Base-by-base conservation (phyloP, 2,888 invertebrate species). In the Marasmarcha lunaedactyla region DNA sequence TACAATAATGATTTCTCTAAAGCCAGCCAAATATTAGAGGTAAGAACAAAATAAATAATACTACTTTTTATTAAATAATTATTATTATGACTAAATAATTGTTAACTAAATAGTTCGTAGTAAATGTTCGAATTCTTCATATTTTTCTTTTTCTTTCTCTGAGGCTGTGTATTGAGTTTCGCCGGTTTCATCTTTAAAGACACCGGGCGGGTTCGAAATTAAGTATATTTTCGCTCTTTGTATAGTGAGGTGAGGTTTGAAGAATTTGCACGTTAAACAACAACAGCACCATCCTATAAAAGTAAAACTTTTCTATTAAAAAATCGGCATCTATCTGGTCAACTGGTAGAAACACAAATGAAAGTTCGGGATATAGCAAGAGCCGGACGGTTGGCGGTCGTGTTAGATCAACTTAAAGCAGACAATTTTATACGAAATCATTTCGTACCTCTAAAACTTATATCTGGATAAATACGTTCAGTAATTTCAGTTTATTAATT, bases 21-120 rank as follows among this genome's bases (percentile, higher is more conserved):
- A 71, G 93, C 92, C 0, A 88, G 89, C 54, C 88, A 92, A 72
- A 92, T 94, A 44, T 87, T 93, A 51, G 87, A 92, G 89, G 94
- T 94, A 78, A 83, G 73, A 88, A 89, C 54, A 88, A 92, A 72
- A 92, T 94, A 51, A 87, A 92, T 89, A 94, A 93, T 78, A 83
- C 72, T 59, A 30, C 3, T 13, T 27, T 35, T 36, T 15, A 37
- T 40, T 40, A n/a, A 14, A 26, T 25, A 13, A 11, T 15, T 15
- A 33, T 7, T 7, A 36, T 9, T 40, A 15, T 35, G 37, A 37
- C 36, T 34, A 39, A 25, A 5, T 6, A 5, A 25, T 25, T 25
- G 5, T 6, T 6, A 6, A 6, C 46, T 59, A 73, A 37, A 88
- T 62, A 45, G 84, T 85, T 56, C 79, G 78, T 53, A 89, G 66